Percentiles rank a stretch among this genome's conserved stretches.
Conservation (phyloP, 2,113 vertebrate genomes). For the Pollimyrus isidori region DNA sequence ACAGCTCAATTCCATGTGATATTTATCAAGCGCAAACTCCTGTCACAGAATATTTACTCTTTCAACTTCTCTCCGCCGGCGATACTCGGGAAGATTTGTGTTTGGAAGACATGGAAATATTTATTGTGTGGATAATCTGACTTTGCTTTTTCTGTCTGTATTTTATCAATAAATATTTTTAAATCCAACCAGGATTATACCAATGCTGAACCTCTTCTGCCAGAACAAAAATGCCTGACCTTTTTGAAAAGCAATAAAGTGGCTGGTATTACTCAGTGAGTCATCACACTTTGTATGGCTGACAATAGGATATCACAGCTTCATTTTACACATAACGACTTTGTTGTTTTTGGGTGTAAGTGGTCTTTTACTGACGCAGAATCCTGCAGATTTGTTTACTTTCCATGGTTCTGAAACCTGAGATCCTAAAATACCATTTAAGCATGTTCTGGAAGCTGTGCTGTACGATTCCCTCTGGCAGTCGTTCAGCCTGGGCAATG, state of each 20-base stretch:
- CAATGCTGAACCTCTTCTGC: neutral
- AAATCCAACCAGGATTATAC: neutral
- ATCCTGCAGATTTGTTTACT: neutral
- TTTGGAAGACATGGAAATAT: conserved; percentile 5
- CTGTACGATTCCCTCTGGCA: neutral
- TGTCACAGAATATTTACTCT: neutral
- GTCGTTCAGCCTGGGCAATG: neutral
- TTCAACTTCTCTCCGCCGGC: neutral
- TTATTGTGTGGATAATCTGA: neutral
- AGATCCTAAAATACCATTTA: neutral
- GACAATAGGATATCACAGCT: neutral
- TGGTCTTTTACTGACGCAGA: neutral
- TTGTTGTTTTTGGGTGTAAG: neutral
- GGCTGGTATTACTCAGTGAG: neutral
- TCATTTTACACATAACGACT: neutral
- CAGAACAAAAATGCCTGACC: neutral
- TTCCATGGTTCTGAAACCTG: neutral
- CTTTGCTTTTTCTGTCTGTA: neutral
- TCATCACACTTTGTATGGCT: neutral
- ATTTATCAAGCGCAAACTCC: neutral
- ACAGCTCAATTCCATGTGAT: neutral
- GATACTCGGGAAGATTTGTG: neutral
- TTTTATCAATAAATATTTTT: neutral
- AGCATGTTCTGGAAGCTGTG: neutral
- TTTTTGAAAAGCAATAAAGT: neutral